Conservation (phyloP, 2,113 vertebrate species). For the Mormyrus lacerda region DNA sequence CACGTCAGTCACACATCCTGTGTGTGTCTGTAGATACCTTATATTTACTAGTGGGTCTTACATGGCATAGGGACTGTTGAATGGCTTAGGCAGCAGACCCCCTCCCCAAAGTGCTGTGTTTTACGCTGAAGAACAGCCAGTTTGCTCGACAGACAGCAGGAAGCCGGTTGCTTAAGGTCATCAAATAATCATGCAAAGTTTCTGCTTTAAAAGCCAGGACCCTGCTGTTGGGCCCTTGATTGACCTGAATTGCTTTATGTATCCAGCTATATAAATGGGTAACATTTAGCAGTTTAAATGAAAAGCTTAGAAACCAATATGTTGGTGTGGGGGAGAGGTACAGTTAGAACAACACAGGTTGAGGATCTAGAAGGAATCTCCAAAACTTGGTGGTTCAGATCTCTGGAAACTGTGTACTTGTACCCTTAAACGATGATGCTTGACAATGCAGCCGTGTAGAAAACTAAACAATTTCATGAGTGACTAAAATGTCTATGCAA, state of each 20-base stretch:
- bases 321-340: neutral
- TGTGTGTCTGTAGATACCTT: neutral
- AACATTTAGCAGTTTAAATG: neutral
- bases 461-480: neutral
- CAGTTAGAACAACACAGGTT: neutral
- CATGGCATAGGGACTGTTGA: neutral
- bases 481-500: neutral
- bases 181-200: neutral
- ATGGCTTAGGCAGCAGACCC: neutral
- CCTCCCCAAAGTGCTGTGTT: neutral
- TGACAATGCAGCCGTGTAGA: neutral
- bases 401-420: neutral
- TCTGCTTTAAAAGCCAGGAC: neutral
- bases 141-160: neutral
- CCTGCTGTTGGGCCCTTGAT: neutral
- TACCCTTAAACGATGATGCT: neutral
- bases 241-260: neutral
- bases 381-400: neutral
- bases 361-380: neutral
- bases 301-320: neutral
- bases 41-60: neutral
- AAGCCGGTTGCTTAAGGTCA: neutral
- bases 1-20: neutral
- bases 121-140: neutral
- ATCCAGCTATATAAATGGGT: neutral